phyloP scores from a whole-genome alignment of 2,888 invertebrate genomes.

The Drosophila neoperkinsi region DNA sequence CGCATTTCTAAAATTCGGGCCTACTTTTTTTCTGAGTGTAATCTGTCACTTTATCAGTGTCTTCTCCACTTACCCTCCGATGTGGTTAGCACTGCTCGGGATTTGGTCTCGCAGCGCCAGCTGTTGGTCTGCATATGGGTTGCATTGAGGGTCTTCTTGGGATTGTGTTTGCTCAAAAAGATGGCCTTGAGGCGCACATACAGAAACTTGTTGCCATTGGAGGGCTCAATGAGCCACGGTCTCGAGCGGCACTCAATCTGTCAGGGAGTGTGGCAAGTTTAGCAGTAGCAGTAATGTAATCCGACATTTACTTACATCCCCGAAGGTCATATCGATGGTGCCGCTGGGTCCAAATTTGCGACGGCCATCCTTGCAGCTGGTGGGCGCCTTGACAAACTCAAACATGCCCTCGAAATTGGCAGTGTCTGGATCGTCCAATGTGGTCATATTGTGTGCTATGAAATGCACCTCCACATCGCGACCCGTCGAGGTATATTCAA shows the following conservation, averaged over 20 bases:
- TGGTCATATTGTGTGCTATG: constrained; percentile 92
- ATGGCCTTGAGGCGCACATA: constrained; percentile 92
- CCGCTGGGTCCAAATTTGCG: constrained; percentile 92
- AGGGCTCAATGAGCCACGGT: constrained; percentile 93
- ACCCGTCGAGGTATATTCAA: constrained; percentile 91
- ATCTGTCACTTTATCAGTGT: not conserved
- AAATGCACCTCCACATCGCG: constrained; percentile 93
- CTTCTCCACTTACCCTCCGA: constrained; percentile 85
- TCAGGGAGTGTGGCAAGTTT: not conserved
- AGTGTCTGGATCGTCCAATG: constrained; percentile 93
- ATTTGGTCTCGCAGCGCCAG: constrained; percentile 90
- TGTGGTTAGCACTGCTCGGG: constrained; percentile 92
- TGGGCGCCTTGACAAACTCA: constrained; percentile 91
- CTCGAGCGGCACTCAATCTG: constrained; percentile 92
- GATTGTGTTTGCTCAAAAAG: constrained; percentile 85
- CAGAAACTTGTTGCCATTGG: constrained; percentile 89
- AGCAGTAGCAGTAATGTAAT: not conserved
- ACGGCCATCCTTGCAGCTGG: constrained; percentile 89
- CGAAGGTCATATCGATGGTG: constrained; percentile 88
- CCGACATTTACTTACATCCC: constrained; percentile 80
- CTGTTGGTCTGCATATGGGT: constrained; percentile 87
- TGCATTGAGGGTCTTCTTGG: constrained; percentile 86
- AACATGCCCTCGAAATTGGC: constrained; percentile 94
- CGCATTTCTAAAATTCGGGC: too few relatives aligned
- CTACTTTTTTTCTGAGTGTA: not conserved